Percentiles rank a stretch among this genome's conserved stretches.
phyloP scores from a whole-genome alignment of 2,888 invertebrate species.

The Autographa gamma region DNA sequence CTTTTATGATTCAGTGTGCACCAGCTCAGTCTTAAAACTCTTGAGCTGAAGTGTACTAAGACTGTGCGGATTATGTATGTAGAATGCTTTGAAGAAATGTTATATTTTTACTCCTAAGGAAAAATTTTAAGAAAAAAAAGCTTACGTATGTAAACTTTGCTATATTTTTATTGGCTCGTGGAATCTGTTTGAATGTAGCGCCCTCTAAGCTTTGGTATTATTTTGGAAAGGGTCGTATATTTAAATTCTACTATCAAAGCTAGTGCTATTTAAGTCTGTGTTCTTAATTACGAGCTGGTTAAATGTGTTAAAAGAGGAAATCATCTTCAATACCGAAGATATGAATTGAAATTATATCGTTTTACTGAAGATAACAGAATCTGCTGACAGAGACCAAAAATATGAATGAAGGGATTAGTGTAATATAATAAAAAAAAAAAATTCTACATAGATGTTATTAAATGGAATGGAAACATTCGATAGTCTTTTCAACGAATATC shows the following conservation, averaged over 20 bases:
- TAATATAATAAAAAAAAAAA: too few species aligned
- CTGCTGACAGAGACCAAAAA: not conserved
- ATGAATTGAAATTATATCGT: not conserved
- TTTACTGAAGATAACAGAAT: not conserved
- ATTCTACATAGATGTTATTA: too few species aligned
- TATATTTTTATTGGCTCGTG: constrained; percentile 3
- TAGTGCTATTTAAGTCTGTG: not conserved
- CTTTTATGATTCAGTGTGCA: constrained; percentile 11
- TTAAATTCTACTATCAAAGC: not conserved
- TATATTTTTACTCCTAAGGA: constrained; percentile 6
- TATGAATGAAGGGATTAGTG: not conserved
- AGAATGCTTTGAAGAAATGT: constrained; percentile 5
- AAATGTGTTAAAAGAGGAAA: not conserved
- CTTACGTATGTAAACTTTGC: not conserved
- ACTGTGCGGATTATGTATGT: not conserved
- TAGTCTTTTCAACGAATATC: too few species aligned
- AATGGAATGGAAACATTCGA: too few species aligned
- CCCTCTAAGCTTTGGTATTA: not conserved
- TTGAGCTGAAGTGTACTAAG: not conserved
- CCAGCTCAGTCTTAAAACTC: not conserved
- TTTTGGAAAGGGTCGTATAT: not conserved
- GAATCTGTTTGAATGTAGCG: not conserved
- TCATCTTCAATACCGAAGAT: not conserved
- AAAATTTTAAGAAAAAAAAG: not conserved
- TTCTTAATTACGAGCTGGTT: not conserved